Evolutionary conservation across 1,140 invertebrate species (phyloP).

Genomic region (Planococcus citri): DNA sequence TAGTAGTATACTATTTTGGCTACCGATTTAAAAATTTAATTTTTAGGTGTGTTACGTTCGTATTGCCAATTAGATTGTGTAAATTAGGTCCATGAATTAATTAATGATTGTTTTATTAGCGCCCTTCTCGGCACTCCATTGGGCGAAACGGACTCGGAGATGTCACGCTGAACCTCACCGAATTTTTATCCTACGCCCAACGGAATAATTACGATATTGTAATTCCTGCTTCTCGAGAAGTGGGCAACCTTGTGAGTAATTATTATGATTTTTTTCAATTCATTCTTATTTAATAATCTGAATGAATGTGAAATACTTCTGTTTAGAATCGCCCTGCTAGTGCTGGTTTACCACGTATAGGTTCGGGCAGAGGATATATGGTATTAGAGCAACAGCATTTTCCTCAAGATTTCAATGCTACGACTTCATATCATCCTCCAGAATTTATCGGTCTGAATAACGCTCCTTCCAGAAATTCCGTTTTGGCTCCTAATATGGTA

Average conservation of each 20-base stretch:
- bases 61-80: too few species aligned
- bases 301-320: neutral
- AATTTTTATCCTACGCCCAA: neutral
- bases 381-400: slow-evolving; percentile 6
- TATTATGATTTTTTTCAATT: too few species aligned
- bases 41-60: too few species aligned
- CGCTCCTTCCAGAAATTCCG: neutral
- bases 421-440: neutral
- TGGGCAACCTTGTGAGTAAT: neutral
- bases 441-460: neutral
- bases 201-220: neutral
- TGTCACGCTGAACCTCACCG: neutral
- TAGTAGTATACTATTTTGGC: too few species aligned
- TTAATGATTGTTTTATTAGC: neutral
- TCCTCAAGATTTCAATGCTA: neutral
- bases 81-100: too few species aligned
- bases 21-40: too few species aligned
- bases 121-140: neutral
- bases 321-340: neutral
- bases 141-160: neutral
- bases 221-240: neutral
- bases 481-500: slow-evolving; percentile 1
- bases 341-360: neutral
- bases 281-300: too few species aligned
- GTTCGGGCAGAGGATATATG: neutral